These are phyloP conservation scores for Engraulis encrasicolus DNA, from an alignment of 2,113 vertebrate genomes.

Conservation along the genomic window DNA sequence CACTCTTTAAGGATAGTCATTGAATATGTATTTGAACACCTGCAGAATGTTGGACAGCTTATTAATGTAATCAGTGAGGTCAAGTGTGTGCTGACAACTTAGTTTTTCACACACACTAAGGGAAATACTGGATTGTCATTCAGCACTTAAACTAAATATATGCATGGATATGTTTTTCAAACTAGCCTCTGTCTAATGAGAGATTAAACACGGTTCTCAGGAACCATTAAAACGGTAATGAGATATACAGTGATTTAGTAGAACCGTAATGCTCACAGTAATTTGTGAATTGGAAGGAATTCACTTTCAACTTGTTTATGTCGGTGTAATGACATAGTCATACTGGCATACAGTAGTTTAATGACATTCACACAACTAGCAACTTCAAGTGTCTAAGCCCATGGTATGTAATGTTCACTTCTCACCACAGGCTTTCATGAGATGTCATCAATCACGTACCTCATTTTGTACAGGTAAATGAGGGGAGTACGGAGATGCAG, in stretches of 20 bases:
- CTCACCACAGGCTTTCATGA: no score
- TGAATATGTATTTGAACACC: background rate
- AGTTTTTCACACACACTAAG: no score
- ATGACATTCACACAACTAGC: constrained; percentile 19
- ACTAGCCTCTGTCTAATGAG: background rate
- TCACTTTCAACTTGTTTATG: constrained; percentile 36
- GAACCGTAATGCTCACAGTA: background rate
- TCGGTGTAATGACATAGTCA: constrained; percentile 30
- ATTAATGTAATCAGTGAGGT: background rate
- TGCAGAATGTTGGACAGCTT: background rate
- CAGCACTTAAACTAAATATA: background rate
- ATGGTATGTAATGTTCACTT: no score
- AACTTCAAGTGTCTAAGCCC: constrained; percentile 8
- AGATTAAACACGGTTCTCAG: background rate
- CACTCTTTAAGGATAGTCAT: background rate
- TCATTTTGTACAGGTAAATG: constrained; percentile 4
- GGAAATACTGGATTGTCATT: background rate
- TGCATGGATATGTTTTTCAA: background rate
- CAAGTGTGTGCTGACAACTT: no score
- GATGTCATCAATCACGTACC: background rate
- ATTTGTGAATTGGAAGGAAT: constrained; percentile 13
- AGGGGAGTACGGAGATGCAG: constrained; percentile 2
- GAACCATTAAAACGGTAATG: background rate
- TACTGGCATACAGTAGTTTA: constrained; percentile 52
- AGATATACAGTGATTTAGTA: background rate